Evolutionary conservation across 2,113 vertebrate genomes (phyloP).

Genomic region (Caranx melampygus): DNA sequence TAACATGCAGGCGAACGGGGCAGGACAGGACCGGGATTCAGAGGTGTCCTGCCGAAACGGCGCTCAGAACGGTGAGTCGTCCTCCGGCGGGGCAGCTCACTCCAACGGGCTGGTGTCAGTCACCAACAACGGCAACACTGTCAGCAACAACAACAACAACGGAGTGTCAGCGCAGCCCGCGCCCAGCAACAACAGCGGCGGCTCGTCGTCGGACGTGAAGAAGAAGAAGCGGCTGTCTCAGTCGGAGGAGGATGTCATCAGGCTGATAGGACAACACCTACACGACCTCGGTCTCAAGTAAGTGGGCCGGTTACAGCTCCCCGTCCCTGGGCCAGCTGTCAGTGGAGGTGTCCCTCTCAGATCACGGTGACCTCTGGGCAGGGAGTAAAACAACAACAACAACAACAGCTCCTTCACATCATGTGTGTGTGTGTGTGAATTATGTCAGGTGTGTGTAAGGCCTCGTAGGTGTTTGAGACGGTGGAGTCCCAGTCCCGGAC

Average conservation of each 20-base stretch:
- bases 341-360: neutral
- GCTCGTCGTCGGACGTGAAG: slow-evolving; percentile 79
- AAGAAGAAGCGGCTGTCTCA: slow-evolving; percentile 95
- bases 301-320: slow-evolving; percentile 74
- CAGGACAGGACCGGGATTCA: slow-evolving; percentile 84
- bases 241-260: slow-evolving; percentile 95
- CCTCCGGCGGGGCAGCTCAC: slow-evolving; percentile 85
- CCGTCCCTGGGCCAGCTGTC: slow-evolving; percentile 3
- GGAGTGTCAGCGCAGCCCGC: slow-evolving; percentile 76
- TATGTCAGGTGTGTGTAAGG: neutral
- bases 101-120: slow-evolving; percentile 89
- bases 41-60: slow-evolving; percentile 85
- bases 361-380: neutral
- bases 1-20: slow-evolving; percentile 95
- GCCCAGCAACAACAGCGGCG: slow-evolving; percentile 73
- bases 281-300: slow-evolving; percentile 96
- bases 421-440: too few relatives aligned
- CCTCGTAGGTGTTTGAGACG: neutral
- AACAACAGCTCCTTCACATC: too few relatives aligned
- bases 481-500: neutral
- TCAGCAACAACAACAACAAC: slow-evolving; percentile 83
- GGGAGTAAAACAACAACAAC: neutral
- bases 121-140: slow-evolving; percentile 83
- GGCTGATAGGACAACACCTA: slow-evolving; percentile 96
- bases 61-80: slow-evolving; percentile 91